Evolutionary conservation across 2,888 invertebrate species (phyloP).

Genomic region (Tridacna gigas): DNA sequence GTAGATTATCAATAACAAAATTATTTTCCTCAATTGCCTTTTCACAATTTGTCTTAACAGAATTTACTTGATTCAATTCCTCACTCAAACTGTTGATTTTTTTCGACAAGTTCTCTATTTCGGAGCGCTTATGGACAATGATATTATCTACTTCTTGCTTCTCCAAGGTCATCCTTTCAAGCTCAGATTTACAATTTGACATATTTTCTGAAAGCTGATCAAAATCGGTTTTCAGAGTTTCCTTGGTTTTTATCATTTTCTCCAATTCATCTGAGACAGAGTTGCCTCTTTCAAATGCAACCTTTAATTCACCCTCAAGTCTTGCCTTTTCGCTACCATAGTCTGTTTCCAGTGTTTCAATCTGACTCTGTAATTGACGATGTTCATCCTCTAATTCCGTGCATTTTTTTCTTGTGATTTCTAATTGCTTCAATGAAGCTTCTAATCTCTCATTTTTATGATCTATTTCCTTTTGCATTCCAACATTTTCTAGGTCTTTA

Average conservation of each 20-base stretch:
- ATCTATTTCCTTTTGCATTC: conserved; percentile 44
- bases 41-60: conserved; percentile 28
- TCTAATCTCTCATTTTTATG: conserved; percentile 42
- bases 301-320: conserved; percentile 15
- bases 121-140: conserved; percentile 41
- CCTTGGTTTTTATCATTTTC: conserved; percentile 32
- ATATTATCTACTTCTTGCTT: conserved; percentile 58
- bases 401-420: conserved; percentile 22
- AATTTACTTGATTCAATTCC: conserved; percentile 25
- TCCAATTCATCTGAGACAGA: conserved; percentile 24
- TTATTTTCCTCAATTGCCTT: conserved; percentile 30
- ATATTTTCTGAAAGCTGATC: conserved; percentile 19
- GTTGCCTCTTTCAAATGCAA: conserved; percentile 3
- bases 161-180: conserved; percentile 27
- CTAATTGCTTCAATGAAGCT: conserved; percentile 33
- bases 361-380: conserved; percentile 40
- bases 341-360: conserved; percentile 27
- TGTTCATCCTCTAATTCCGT: conserved; percentile 30
- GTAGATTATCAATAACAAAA: not conserved
- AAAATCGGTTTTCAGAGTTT: conserved; percentile 8
- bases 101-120: conserved; percentile 47
- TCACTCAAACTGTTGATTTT: conserved; percentile 35
- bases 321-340: conserved; percentile 39
- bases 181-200: conserved; percentile 20
- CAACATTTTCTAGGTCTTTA: conserved; percentile 52